phyloP scores from a whole-genome alignment of 2,888 invertebrate genomes.

The Tetragonisca angustula region DNA sequence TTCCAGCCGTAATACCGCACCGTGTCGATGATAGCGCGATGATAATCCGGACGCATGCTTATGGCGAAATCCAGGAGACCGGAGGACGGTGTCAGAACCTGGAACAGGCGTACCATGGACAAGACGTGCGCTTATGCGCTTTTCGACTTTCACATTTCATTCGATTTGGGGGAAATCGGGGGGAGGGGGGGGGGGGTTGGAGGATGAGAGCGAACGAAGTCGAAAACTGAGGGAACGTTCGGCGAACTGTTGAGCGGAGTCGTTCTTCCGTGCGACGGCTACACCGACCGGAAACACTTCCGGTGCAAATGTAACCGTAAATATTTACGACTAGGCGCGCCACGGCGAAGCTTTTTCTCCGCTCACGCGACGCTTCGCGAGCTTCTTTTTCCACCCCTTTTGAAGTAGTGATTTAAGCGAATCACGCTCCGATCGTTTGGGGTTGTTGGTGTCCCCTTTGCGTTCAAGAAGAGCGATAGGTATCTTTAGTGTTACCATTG shows the following conservation, averaged over 20 bases:
- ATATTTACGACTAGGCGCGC: constrained; percentile 32
- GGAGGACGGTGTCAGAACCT: constrained; percentile 94
- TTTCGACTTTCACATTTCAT: constrained; percentile 45
- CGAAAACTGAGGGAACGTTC: not conserved
- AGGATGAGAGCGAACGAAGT: too few species aligned
- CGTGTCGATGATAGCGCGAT: constrained; percentile 97
- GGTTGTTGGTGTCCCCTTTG: not conserved
- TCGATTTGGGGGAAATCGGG: not conserved
- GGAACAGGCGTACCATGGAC: constrained; percentile 52
- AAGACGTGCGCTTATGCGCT: not conserved
- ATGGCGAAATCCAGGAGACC: constrained; percentile 96
- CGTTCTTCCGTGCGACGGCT: not conserved
- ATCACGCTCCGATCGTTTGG: constrained; percentile 5
- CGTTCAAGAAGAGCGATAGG: not conserved
- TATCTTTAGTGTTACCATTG: not conserved
- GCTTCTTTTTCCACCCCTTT: not conserved
- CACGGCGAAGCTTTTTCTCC: not conserved
- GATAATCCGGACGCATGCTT: constrained; percentile 97
- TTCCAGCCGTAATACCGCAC: constrained; percentile 96
- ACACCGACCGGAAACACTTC: not conserved
- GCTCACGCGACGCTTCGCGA: constrained; percentile 11
- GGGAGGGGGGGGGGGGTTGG: too few species aligned
- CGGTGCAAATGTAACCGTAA: constrained; percentile 40
- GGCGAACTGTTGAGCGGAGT: constrained; percentile 29
- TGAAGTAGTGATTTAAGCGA: constrained; percentile 23